Evolutionary conservation across 2,113 vertebrate genomes (phyloP), one percentile per base, ranked within the genome.

Genomic region (Gobio gobio): DNA sequence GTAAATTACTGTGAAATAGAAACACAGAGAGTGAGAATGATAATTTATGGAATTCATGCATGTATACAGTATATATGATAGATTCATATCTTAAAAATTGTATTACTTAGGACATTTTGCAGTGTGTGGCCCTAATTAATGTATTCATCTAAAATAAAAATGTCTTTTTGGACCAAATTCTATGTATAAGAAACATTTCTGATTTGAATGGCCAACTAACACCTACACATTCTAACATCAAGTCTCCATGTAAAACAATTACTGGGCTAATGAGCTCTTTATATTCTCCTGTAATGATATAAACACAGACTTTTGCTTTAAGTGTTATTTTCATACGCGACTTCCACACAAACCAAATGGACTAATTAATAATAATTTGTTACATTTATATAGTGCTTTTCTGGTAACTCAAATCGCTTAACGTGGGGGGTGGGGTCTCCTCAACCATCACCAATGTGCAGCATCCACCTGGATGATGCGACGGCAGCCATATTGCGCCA

Each of bases 1-100:
- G n/a, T 68, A 51, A 82, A 82, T 82, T 51, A 45, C 45, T 66
- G 43, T 82, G 79, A 82, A 82, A 82, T 82, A 82, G 45, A 29
- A 20, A 13, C 10, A 54, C 5, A 68, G n/a, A 49, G 63, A 29
- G 61, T 12, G 79, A 47, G 59, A 56, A 22, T 56, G 54, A 56
- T 22, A 22, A 56, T 56, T 22, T 22, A 22, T 22, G 54, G 18
- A 56, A 22, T 56, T 22, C 54, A 56, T 22, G 54, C 54, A 22
- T 56, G 18, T 56, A 16, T 51, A 40, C 40, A 40, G 40, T 40
- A 56, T 54, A 2, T 54, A 2, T 56, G 18, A 56, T 20, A 54
- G 7, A 56, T 7, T 22, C 18, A 22, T 56, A 56, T 56, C 54
- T 20, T 20, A 56, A 22, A 20, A 22, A 2, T 2, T 0, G 6